Conservation (phyloP, 2,888 invertebrate genomes). For the Toxonevra muliebris region DNA sequence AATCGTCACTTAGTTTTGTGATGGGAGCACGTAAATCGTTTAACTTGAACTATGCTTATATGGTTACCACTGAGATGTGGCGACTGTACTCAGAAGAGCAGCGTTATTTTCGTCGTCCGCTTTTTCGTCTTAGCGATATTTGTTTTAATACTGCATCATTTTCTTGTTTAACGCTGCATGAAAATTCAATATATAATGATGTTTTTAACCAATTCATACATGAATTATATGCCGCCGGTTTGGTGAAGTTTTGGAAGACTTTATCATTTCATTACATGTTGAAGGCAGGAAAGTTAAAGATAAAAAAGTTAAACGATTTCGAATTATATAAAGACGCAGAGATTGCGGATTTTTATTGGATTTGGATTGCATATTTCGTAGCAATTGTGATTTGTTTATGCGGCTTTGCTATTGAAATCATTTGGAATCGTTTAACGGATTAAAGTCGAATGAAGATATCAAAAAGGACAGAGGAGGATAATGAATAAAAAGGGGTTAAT, state of each 20-base stretch:
- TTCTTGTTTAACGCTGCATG: not conserved
- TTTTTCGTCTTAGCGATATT: slow-evolving; percentile 6
- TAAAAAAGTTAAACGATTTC: not conserved
- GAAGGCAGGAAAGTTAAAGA: not conserved
- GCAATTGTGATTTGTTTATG: not conserved
- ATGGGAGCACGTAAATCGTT: not conserved
- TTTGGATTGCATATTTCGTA: slow-evolving; percentile 8
- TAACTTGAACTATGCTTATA: not conserved
- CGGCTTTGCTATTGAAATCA: too few species aligned
- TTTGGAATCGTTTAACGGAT: too few species aligned
- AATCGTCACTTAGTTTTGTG: not conserved
- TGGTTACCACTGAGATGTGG: not conserved
- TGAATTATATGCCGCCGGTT: not conserved
- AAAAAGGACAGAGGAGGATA: too few species aligned
- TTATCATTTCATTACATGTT: not conserved
- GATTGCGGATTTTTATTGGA: slow-evolving; percentile 9
- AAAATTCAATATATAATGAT: slow-evolving; percentile 11
- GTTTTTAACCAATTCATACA: not conserved
- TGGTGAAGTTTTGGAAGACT: slow-evolving; percentile 2
- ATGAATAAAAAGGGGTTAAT: too few species aligned
- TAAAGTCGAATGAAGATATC: too few species aligned
- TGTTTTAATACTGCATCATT: not conserved
- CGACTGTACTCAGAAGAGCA: not conserved
- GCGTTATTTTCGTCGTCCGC: not conserved
- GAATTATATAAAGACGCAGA: not conserved